phyloP scores from a whole-genome alignment of 1,140 invertebrate species.

The Eriocheir sinensis region DNA sequence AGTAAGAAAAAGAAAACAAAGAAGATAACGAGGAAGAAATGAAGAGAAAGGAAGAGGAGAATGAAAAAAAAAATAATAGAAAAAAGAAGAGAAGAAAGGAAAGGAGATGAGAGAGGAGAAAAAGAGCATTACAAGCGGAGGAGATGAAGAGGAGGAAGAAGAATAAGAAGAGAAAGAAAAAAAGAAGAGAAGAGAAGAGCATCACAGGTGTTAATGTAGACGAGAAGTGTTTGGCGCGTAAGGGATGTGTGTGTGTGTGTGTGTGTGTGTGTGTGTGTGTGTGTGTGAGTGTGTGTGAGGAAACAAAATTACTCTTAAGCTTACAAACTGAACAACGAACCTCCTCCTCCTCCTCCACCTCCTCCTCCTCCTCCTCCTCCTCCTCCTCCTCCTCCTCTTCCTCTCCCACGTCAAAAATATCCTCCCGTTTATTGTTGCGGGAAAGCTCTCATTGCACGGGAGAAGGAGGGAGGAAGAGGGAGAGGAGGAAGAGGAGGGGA shows the following conservation, averaged over 20 bases:
- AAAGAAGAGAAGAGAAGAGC: neutral
- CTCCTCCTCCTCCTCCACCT: neutral
- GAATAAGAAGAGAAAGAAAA: neutral
- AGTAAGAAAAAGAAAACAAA: neutral
- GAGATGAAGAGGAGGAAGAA: no score
- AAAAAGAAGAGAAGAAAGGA: no score
- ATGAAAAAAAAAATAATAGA: neutral
- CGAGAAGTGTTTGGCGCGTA: neutral
- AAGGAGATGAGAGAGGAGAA: no score
- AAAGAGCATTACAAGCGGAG: no score
- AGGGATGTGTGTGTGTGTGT: constrained; percentile 1
- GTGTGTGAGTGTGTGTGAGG: constrained; percentile 47
- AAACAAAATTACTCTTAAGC: neutral
- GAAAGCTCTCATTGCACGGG: neutral
- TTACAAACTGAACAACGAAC: neutral
- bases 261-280: constrained; percentile 7
- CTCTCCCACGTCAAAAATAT: neutral
- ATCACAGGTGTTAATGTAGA: no score
- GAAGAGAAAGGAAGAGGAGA: neutral
- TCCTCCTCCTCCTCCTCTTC: neutral
- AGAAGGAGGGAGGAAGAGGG: neutral
- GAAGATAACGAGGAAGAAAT: neutral
- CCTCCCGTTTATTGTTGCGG: neutral
- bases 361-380: neutral
- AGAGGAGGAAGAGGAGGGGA: neutral